Conservation (phyloP, 2,113 vertebrate genomes). For the Noturus placidus region DNA sequence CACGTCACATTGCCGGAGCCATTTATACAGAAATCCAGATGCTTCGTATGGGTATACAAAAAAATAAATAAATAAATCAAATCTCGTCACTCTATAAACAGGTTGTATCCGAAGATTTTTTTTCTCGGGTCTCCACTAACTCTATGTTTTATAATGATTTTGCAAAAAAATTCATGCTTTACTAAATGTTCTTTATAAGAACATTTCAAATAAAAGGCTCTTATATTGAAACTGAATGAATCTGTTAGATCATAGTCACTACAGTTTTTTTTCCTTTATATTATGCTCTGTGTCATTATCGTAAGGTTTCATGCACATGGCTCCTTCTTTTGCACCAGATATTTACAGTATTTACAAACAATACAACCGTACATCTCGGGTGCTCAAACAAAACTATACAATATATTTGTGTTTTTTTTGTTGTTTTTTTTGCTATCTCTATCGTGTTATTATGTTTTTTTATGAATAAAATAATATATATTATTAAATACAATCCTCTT, state of each 20-base stretch:
- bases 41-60: background rate
- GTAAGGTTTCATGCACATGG: slow-evolving; percentile 96
- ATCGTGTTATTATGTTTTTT: slow-evolving; percentile 86
- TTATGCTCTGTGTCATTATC: slow-evolving; percentile 81
- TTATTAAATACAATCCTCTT: slow-evolving; percentile 97
- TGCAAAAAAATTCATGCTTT: slow-evolving; percentile 93
- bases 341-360: slow-evolving; percentile 99
- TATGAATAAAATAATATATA: slow-evolving; percentile 97
- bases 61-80: too few relatives aligned
- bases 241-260: slow-evolving; percentile 93
- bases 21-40: slow-evolving; percentile 12
- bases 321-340: slow-evolving; percentile 84
- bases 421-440: slow-evolving; percentile 33
- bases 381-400: slow-evolving; percentile 91
- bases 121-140: slow-evolving; percentile 84
- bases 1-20: slow-evolving; percentile 19
- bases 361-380: slow-evolving; percentile 93
- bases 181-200: slow-evolving; percentile 98
- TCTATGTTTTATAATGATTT: slow-evolving; percentile 88
- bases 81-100: slow-evolving; percentile 70
- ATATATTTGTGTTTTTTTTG: slow-evolving; percentile 69
- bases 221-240: slow-evolving; percentile 98
- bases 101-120: slow-evolving; percentile 69
- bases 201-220: slow-evolving; percentile 94
- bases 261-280: slow-evolving; percentile 78